These are phyloP conservation scores for Guaruba guarouba DNA, from an alignment of 2,113 vertebrate species.

Conservation along the genomic window DNA sequence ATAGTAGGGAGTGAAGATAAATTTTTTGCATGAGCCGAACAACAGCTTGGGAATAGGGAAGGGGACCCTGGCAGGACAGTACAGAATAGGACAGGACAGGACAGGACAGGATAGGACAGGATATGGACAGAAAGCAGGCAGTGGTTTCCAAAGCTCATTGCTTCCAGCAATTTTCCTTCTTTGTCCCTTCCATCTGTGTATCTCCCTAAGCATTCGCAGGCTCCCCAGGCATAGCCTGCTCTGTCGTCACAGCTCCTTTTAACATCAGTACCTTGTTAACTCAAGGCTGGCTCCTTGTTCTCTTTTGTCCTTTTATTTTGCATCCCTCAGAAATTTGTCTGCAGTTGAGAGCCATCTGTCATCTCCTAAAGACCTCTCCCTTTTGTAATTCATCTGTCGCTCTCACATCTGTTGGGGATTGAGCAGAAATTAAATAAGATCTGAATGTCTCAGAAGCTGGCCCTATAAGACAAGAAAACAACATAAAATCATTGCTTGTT, in stretches of 20 bases:
- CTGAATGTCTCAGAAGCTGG: neutral
- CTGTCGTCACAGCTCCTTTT: neutral
- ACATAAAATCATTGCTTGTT: neutral
- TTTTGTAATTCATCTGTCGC: neutral
- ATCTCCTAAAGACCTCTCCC: neutral
- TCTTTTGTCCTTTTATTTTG: conserved; percentile 17
- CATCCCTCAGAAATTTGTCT: neutral
- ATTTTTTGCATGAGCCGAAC: accelerated
- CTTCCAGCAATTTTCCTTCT: neutral
- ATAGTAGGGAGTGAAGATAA: neutral
- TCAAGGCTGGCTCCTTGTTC: neutral
- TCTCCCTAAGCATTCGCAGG: neutral
- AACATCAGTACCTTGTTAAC: neutral
- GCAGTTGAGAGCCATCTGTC: neutral
- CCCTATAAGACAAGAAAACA: neutral
- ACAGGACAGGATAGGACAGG: neutral
- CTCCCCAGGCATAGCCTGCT: neutral
- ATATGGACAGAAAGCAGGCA: neutral
- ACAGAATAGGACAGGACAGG: neutral
- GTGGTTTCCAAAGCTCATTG: neutral
- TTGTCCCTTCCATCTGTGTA: neutral
- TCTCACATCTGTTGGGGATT: neutral
- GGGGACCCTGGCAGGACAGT: neutral
- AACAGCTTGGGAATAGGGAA: neutral
- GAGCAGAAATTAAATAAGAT: neutral